phyloP scores from a whole-genome alignment of 2,113 vertebrate genomes.

The Apteryx mantelli region DNA sequence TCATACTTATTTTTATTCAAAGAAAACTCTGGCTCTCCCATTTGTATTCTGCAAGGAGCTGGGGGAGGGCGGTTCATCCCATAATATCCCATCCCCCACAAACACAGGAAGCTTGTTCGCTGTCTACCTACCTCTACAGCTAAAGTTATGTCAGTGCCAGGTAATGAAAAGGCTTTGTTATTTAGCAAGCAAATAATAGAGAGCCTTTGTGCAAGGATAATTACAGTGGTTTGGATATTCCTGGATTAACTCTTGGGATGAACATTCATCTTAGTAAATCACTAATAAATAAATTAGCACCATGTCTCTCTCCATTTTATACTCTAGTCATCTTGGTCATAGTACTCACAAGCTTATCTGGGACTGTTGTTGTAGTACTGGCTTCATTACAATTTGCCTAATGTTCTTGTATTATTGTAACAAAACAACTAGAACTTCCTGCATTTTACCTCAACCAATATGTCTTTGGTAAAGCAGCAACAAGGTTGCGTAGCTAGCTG shows the following conservation, averaged over 20 bases:
- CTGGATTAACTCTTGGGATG: conserved; percentile 46
- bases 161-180: conserved; percentile 59
- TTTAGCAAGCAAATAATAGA: conserved; percentile 60
- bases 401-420: conserved; percentile 11
- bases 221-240: conserved; percentile 48
- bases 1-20: background rate
- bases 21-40: background rate
- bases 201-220: conserved; percentile 52
- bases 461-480: conserved; percentile 4
- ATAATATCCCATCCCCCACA: conserved; percentile 17
- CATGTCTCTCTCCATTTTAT: conserved; percentile 10
- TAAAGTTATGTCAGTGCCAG: conserved; percentile 48
- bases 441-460: background rate
- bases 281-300: conserved; percentile 57
- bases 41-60: background rate
- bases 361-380: background rate
- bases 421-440: background rate
- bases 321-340: background rate
- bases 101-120: background rate
- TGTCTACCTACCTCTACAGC: conserved; percentile 47
- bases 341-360: background rate
- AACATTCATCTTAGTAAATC: conserved; percentile 29
- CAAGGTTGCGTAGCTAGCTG: background rate
- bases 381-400: conserved; percentile 33
- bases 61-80: background rate